These are phyloP conservation scores for Halichoerus grypus DNA, from an alignment of 2,113 vertebrate species.

Conservation along the genomic window DNA sequence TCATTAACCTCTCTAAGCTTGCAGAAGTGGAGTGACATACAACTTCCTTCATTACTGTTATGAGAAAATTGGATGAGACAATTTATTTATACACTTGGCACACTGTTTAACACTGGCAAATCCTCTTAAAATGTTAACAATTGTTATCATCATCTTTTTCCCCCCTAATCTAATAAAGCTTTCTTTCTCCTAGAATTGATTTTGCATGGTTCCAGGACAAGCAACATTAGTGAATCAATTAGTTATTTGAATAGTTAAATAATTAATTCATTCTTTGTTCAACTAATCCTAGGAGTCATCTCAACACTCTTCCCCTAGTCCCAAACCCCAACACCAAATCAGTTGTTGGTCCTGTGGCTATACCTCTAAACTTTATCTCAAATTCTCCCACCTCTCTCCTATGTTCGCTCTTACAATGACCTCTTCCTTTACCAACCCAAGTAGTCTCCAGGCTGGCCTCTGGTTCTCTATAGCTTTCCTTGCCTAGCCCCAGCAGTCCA, in stretches of 20 bases:
- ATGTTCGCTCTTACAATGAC: fast-evolving
- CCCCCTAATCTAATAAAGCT: slow-evolving; percentile 16
- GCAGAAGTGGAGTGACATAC: neutral
- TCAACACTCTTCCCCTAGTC: neutral
- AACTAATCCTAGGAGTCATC: neutral
- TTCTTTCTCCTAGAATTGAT: neutral
- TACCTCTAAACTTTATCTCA: neutral
- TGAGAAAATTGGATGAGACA: slow-evolving; percentile 10
- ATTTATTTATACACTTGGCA: neutral
- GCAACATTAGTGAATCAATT: slow-evolving; percentile 1
- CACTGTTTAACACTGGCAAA: neutral
- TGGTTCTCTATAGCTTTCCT: neutral
- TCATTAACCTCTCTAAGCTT: neutral
- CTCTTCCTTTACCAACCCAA: neutral
- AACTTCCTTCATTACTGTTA: neutral
- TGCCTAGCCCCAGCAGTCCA: fast-evolving
- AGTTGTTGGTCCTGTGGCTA: neutral
- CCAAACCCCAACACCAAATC: neutral
- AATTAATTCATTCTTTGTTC: neutral
- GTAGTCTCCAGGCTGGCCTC: neutral
- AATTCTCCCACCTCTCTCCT: neutral
- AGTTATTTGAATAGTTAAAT: neutral
- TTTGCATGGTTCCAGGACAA: slow-evolving; percentile 32
- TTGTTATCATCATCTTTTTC: neutral
- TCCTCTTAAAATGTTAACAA: neutral